Conservation (phyloP, 1,140 invertebrate genomes). For the Sitophilus oryzae region DNA sequence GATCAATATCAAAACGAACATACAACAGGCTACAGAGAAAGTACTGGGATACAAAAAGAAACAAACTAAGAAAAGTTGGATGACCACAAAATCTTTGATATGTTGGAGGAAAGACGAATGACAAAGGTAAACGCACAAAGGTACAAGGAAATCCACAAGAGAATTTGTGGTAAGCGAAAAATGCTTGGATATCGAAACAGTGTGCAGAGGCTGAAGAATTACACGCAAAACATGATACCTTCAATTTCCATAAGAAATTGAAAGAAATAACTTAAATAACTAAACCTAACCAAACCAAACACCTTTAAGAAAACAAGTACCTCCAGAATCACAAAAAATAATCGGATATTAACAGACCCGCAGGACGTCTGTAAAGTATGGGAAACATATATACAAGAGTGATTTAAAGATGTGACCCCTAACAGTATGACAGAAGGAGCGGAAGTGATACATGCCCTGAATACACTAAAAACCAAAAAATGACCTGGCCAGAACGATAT, state of each 20-base stretch:
- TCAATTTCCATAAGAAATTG: neutral
- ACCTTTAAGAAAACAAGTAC: neutral
- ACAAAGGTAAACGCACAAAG: neutral
- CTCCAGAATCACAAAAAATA: too few relatives aligned
- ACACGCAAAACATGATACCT: neutral
- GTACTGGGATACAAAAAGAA: too few relatives aligned
- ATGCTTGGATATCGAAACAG: neutral
- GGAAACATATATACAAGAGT: constrained; percentile 6
- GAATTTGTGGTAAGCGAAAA: neutral
- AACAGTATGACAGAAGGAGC: too few relatives aligned
- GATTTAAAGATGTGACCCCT: too few relatives aligned
- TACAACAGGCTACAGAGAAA: too few relatives aligned
- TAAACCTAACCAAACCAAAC: too few relatives aligned
- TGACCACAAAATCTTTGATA: too few relatives aligned
- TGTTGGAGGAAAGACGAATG: neutral
- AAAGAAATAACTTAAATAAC: constrained; percentile 5
- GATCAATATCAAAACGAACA: too few relatives aligned
- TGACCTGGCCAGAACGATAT: constrained; percentile 36
- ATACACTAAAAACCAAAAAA: constrained; percentile 25
- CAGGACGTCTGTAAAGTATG: neutral
- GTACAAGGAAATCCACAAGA: neutral
- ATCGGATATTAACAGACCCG: too few relatives aligned
- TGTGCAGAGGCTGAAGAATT: neutral
- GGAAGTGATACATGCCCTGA: constrained; percentile 22
- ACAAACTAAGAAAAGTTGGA: too few relatives aligned